Base-by-base conservation (phyloP, 2,888 invertebrate genomes). In the Cephus pygmeus region DNA sequence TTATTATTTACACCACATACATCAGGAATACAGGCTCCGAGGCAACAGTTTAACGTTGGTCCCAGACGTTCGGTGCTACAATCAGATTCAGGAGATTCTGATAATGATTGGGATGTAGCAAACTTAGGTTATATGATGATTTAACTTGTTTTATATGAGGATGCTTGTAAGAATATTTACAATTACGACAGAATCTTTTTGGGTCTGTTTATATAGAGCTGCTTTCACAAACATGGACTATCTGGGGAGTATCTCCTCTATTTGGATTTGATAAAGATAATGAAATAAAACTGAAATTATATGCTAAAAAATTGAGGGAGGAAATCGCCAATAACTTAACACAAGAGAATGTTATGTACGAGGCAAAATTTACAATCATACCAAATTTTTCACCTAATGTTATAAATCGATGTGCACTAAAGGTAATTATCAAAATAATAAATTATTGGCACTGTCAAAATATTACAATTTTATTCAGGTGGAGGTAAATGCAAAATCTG, bases 161-260 rank as follows among this genome's bases (percentile, higher is more conserved):
- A 23, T 23, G 23, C 23, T 56, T 56, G 9, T 23, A 56, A 6
- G 2, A 75, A 76, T n/a, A 23, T n/a, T 69, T 77, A 11, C 74
- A 75, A 76, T 79, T 73, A 34, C 34, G 35, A 33, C 79, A 76
- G 31, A 74, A 12, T 56, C 6, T 15, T 56, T 56, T 23, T 15
- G 40, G 15, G 2, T 56, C 6, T 15, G 6, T 30, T 73, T 33
- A 69, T 68, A 76, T 79, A 92, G 92, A 83, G 73, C 81, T 92
- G 23, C 78, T 89, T 36, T 81, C 84, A 68, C 85, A 88, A 81
- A 90, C 89, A 15, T 92, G 92, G 92, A 87, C 83, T 56, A 80
- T 91, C 35, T 90, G 83, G 81, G 89, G 86, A 34, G 89, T 90
- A 11, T 91, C 92, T 15, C 83, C 87, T 6, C 82, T 92, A 75